These are phyloP conservation scores for Scomberomorus guttatus DNA, from an alignment of 2,797 vertebrate genomes.

Conservation along the genomic window DNA sequence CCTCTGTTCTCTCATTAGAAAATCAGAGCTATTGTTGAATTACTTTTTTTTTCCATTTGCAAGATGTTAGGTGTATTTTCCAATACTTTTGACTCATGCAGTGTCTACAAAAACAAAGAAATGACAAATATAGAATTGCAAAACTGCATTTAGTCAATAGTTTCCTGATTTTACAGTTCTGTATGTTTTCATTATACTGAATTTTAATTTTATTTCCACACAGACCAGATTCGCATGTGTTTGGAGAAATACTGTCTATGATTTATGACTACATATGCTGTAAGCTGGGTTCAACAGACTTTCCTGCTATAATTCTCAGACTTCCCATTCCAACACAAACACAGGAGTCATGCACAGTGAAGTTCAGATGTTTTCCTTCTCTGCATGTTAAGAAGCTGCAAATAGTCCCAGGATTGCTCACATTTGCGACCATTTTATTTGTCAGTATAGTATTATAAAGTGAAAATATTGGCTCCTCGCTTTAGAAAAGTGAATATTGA, in stretches of 20 bases:
- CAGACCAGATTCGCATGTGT: slow-evolving; percentile 39
- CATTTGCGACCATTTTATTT: background rate
- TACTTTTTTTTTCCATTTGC: too few species aligned
- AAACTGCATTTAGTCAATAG: slow-evolving; percentile 21
- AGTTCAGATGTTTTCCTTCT: slow-evolving; percentile 59
- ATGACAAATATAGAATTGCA: background rate
- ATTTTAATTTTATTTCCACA: slow-evolving; percentile 38
- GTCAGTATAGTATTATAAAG: background rate
- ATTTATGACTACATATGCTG: slow-evolving; percentile 71
- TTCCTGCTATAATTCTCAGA: slow-evolving; percentile 61
- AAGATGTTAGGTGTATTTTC: background rate
- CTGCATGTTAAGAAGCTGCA: slow-evolving; percentile 47
- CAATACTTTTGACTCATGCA: slow-evolving; percentile 9
- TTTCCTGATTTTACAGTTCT: slow-evolving; percentile 29
- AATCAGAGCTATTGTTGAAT: slow-evolving; percentile 4
- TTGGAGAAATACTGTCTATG: slow-evolving; percentile 50
- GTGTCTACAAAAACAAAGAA: slow-evolving; percentile 9
- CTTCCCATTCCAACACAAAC: slow-evolving; percentile 67
- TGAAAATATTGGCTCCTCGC: background rate
- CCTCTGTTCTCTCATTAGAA: background rate
- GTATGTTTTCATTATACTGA: slow-evolving; percentile 41
- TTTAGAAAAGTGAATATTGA: background rate
- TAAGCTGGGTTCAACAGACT: slow-evolving; percentile 56
- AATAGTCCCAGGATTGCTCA: slow-evolving; percentile 43
- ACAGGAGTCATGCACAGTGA: slow-evolving; percentile 58